phyloP scores from a whole-genome alignment of 2,888 invertebrate genomes.

The Mesodorylaimus sp. region DNA sequence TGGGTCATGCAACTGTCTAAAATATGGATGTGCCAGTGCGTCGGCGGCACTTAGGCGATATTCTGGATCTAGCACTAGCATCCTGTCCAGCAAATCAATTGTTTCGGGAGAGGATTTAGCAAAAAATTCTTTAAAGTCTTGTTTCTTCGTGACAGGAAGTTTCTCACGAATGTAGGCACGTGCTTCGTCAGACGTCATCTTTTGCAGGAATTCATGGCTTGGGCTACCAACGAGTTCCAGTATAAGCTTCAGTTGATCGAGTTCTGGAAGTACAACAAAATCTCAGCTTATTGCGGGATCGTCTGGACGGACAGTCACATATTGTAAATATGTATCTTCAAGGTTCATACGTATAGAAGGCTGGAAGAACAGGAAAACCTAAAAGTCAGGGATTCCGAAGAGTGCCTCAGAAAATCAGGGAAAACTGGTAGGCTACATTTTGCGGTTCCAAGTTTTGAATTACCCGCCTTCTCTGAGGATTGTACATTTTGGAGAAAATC shows the following conservation, averaged over 20 bases:
- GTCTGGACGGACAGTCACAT: too few species aligned
- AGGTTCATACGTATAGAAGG: too few species aligned
- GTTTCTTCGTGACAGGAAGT: neutral
- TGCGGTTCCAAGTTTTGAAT: too few species aligned
- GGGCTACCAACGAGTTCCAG: conserved; percentile 1
- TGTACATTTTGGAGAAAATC: too few species aligned
- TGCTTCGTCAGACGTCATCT: neutral
- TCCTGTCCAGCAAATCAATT: conserved; percentile 4
- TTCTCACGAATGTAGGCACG: conserved; percentile 8
- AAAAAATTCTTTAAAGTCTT: conserved; percentile 2
- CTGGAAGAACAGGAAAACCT: too few species aligned
- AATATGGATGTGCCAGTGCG: conserved; percentile 5
- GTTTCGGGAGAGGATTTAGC: conserved; percentile 1
- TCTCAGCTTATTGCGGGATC: too few species aligned
- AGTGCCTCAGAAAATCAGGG: too few species aligned
- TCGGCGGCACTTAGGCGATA: conserved; percentile 4
- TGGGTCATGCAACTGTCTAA: neutral
- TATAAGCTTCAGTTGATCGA: conserved; percentile 2
- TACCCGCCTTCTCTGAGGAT: too few species aligned
- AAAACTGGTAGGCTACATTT: too few species aligned
- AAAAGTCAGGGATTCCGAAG: too few species aligned
- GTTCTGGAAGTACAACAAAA: neutral
- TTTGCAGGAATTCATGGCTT: neutral
- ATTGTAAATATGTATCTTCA: too few species aligned
- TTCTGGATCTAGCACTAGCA: conserved; percentile 6